Evolutionary conservation across 2,113 vertebrate species (phyloP).

Genomic region (Caranx melampygus): DNA sequence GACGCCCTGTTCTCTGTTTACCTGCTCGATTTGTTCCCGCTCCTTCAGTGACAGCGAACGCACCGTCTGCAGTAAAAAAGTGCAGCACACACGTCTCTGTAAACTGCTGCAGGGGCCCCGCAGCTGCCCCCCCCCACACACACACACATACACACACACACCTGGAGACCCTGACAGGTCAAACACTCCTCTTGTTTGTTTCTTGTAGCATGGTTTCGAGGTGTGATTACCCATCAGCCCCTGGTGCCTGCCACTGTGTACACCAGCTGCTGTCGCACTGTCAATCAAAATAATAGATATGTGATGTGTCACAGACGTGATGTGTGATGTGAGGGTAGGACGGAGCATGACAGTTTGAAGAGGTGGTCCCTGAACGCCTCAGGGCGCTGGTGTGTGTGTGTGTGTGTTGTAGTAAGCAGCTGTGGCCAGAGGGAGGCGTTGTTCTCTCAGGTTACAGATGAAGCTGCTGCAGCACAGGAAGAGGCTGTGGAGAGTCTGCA

Average conservation of each 20-base stretch:
- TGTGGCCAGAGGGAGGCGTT: constrained; percentile 35
- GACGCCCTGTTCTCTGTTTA: constrained; percentile 39
- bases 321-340: too few relatives aligned
- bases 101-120: neutral
- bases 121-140: too few relatives aligned
- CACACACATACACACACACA: too few relatives aligned
- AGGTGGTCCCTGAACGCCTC: constrained; percentile 10
- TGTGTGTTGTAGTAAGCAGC: constrained; percentile 19
- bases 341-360: neutral
- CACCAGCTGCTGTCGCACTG: too few relatives aligned
- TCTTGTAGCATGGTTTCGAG: too few relatives aligned
- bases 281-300: too few relatives aligned
- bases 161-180: too few relatives aligned
- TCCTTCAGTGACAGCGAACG: neutral
- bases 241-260: too few relatives aligned
- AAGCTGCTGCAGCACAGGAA: neutral
- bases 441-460: neutral
- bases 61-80: neutral
- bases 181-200: too few relatives aligned
- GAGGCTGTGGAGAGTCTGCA: neutral
- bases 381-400: neutral
- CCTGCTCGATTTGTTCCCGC: neutral
- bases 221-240: too few relatives aligned
- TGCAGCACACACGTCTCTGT: neutral
- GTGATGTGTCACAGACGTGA: too few relatives aligned